A percentile compares a stretch with the other conserved stretches of the same genome.
These are phyloP conservation scores for Globodera rostochiensis DNA, from an alignment of 1,140 invertebrate species.

Conservation along the genomic window DNA sequence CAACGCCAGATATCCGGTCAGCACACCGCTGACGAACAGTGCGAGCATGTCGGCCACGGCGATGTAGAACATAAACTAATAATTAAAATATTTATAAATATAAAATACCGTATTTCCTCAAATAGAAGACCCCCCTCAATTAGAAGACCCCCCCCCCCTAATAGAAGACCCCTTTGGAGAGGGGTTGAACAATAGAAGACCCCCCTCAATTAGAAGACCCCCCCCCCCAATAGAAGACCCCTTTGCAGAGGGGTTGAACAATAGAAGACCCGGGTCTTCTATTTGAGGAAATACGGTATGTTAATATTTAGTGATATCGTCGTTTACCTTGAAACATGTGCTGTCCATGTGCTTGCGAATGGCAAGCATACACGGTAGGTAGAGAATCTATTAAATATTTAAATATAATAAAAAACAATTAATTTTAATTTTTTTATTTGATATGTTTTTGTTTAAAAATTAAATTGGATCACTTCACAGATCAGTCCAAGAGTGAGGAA, in stretches of 20 bases:
- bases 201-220: no score
- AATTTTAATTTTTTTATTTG: neutral
- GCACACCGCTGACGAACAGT: constrained; percentile 26
- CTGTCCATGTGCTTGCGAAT: constrained; percentile 40
- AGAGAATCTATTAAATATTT: constrained; percentile 30
- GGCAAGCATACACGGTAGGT: constrained; percentile 40
- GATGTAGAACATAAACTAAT: constrained; percentile 40
- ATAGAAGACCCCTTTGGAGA: no score
- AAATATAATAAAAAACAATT: neutral
- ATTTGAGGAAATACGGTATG: no score
- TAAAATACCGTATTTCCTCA: no score
- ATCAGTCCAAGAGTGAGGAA: constrained; percentile 18
- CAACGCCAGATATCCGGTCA: constrained; percentile 36
- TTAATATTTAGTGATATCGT: neutral
- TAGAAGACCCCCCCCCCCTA: no score
- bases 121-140: no score
- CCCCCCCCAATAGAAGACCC: no score
- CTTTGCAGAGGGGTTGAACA: no score
- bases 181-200: no score
- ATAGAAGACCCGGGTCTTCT: no score
- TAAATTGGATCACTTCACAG: constrained; percentile 8
- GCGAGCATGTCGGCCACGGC: constrained; percentile 23
- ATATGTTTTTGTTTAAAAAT: neutral
- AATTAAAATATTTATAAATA: neutral
- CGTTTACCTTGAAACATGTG: constrained; percentile 25